Percentiles rank a stretch among this genome's conserved stretches.
phyloP scores from a whole-genome alignment of 2,113 vertebrate genomes.

The Cnemophilus loriae region DNA sequence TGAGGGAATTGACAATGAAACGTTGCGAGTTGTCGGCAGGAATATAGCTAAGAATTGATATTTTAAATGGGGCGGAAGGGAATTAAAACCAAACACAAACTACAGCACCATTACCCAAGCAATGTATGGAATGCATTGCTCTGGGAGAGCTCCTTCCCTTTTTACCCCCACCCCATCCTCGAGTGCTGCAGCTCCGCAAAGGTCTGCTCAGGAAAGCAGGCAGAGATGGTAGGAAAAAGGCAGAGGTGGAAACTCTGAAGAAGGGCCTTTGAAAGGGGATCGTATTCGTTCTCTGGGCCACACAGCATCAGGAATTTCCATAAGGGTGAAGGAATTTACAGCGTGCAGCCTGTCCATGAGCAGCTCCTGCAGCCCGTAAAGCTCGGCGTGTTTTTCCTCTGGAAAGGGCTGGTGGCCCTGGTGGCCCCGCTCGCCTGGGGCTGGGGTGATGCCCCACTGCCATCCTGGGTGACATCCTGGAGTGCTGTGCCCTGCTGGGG shows the following conservation, averaged over 20 bases:
- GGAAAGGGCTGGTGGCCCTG: neutral
- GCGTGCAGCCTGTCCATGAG: neutral
- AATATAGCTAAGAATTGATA: neutral
- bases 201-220: conserved; percentile 8
- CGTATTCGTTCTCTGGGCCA: conserved; percentile 46
- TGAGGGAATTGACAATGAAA: conserved; percentile 2
- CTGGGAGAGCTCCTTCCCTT: neutral
- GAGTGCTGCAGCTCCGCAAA: neutral
- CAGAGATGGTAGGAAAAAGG: conserved; percentile 49
- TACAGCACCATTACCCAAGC: neutral
- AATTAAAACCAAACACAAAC: conserved; percentile 16
- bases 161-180: neutral
- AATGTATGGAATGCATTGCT: neutral
- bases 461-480: neutral
- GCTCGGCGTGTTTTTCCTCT: neutral
- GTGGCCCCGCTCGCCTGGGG: neutral
- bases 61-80: neutral
- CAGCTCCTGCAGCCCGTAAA: conserved; percentile 18
- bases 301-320: conserved; percentile 66
- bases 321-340: conserved; percentile 62
- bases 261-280: conserved; percentile 58
- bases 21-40: neutral
- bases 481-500: neutral
- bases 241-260: conserved; percentile 56
- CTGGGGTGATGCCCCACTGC: neutral